These are phyloP conservation scores for Grallaria varia DNA, from an alignment of 2,113 vertebrate species.

Conservation along the genomic window DNA sequence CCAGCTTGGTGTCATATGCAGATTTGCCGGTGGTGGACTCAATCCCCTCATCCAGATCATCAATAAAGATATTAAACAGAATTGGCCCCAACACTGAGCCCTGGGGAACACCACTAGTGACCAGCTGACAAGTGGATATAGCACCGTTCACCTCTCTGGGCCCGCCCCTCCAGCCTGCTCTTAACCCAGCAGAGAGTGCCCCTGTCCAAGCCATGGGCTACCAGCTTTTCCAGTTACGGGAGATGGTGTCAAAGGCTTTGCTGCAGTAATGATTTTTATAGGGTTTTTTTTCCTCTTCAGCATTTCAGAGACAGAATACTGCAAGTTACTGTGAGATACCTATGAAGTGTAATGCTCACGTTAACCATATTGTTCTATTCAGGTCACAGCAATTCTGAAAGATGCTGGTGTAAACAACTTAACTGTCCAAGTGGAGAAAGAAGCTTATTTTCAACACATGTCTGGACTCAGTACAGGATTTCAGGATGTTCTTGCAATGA, in stretches of 20 bases:
- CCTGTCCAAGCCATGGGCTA: not conserved
- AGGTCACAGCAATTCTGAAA: constrained; percentile 93
- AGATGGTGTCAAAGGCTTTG: not conserved
- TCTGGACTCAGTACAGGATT: constrained; percentile 95
- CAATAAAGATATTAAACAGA: not conserved
- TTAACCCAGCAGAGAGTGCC: not conserved
- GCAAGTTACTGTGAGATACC: not conserved
- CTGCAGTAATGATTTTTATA: not conserved
- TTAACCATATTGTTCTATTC: not conserved
- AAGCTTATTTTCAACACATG: constrained; percentile 98
- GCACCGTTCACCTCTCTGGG: not conserved
- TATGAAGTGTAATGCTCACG: not conserved
- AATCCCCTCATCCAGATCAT: not conserved
- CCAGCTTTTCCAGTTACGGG: not conserved
- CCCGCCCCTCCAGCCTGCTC: not conserved
- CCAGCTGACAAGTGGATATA: not conserved
- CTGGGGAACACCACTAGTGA: not conserved
- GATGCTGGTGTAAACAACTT: constrained; percentile 94
- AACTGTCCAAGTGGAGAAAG: constrained; percentile 97
- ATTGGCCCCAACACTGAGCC: not conserved
- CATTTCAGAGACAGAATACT: not conserved
- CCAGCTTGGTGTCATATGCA: not conserved
- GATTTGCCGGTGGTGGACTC: not conserved
- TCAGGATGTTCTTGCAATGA: constrained; percentile 93
- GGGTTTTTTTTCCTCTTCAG: fast-evolving